Evolutionary conservation across 2,113 vertebrate genomes (phyloP).

Genomic region (Abramis brama): DNA sequence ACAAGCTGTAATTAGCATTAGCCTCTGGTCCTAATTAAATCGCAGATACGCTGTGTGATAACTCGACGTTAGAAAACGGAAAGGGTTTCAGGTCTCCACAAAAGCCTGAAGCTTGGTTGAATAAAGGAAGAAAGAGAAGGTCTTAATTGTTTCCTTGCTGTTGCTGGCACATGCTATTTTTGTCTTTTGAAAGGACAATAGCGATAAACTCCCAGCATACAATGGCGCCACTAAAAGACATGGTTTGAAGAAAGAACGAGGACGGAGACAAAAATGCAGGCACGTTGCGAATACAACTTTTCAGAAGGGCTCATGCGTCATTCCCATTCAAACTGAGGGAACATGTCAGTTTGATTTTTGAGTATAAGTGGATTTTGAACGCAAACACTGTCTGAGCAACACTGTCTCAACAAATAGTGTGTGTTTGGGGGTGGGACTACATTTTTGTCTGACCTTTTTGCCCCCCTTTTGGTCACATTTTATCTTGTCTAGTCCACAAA

Average conservation of each 20-base stretch:
- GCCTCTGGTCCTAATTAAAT: slow-evolving; percentile 50
- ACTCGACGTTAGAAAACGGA: not conserved
- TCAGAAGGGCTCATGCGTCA: not conserved
- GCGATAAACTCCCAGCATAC: slow-evolving; percentile 8
- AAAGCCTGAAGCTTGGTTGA: slow-evolving; percentile 12
- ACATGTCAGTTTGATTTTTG: not conserved
- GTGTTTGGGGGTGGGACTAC: no score
- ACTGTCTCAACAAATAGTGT: no score
- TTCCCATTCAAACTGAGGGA: not conserved
- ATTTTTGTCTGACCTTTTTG: no score
- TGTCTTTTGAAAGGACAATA: slow-evolving; percentile 18
- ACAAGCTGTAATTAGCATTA: slow-evolving; percentile 41
- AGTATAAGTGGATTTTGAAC: not conserved
- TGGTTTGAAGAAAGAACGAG: not conserved
- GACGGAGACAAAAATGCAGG: not conserved
- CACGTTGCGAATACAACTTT: not conserved
- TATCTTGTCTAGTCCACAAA: not conserved
- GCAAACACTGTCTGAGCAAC: not conserved
- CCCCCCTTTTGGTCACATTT: not conserved
- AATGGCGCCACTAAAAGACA: not conserved
- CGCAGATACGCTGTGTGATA: slow-evolving; percentile 40
- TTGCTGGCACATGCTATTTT: slow-evolving; percentile 9
- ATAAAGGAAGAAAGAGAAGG: slow-evolving; percentile 14
- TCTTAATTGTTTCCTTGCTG: slow-evolving; percentile 39
- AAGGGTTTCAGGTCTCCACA: slow-evolving; percentile 2